phyloP scores from a whole-genome alignment of 2,113 vertebrate species.

The Cisticola juncidis region DNA sequence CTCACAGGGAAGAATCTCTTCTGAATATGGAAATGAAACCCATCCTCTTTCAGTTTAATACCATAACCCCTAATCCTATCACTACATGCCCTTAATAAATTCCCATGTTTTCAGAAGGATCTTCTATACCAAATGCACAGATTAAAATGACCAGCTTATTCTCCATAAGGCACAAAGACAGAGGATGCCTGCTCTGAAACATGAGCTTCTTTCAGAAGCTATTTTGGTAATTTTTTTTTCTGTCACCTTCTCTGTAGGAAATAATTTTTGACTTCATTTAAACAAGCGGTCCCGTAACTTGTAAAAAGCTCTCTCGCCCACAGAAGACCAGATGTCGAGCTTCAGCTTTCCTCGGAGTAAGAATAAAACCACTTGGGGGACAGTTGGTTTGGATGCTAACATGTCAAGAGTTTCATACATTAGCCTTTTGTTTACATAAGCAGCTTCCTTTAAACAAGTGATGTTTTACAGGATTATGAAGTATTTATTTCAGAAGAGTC shows the following conservation, averaged over 20 bases:
- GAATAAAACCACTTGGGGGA: background rate
- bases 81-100: background rate
- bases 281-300: background rate
- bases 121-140: background rate
- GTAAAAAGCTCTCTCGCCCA: background rate
- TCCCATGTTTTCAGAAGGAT: background rate
- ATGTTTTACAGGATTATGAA: conserved; percentile 16
- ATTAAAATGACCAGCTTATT: background rate
- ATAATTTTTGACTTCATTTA: background rate
- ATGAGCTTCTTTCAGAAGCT: background rate
- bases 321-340: conserved; percentile 34
- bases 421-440: conserved; percentile 51
- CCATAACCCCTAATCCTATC: background rate
- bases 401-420: conserved; percentile 29
- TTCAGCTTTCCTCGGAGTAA: background rate
- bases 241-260: background rate
- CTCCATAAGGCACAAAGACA: background rate
- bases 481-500: conserved; percentile 29
- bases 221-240: background rate
- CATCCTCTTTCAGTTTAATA: background rate
- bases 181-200: background rate
- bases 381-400: conserved; percentile 48
- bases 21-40: background rate
- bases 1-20: background rate
- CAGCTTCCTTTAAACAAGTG: conserved; percentile 37